Percentiles rank a stretch among this genome's conserved stretches.
Evolutionary conservation across 2,888 invertebrate species (phyloP).

Genomic region (Leucophenga montana): DNA sequence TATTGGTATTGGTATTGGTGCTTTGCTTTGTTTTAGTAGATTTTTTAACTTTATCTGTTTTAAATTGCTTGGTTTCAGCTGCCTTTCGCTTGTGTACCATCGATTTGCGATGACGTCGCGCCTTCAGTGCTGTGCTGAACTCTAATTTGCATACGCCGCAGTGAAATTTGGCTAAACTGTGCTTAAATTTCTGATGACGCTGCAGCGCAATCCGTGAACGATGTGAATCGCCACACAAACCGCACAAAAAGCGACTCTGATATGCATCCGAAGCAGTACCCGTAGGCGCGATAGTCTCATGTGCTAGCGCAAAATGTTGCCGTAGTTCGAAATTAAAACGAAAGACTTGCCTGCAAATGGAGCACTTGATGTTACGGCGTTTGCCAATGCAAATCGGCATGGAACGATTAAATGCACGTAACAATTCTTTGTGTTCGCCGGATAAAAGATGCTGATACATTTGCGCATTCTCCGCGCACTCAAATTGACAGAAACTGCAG

Average conservation of each 20-base stretch:
- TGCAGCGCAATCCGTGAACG: slow-evolving; percentile 80
- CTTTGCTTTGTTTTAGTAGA: background rate
- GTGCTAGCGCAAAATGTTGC: slow-evolving; percentile 73
- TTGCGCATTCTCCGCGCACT: slow-evolving; percentile 77
- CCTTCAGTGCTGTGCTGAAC: slow-evolving; percentile 78
- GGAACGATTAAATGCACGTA: slow-evolving; percentile 84
- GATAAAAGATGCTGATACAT: slow-evolving; percentile 82
- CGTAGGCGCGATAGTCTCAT: slow-evolving; percentile 75
- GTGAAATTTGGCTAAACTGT: slow-evolving; percentile 77
- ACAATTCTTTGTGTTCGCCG: slow-evolving; percentile 81
- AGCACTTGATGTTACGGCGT: slow-evolving; percentile 78
- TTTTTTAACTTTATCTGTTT: background rate
- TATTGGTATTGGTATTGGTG: background rate
- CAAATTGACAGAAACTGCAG: slow-evolving; percentile 84
- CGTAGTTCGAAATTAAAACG: slow-evolving; percentile 84
- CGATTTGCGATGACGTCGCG: slow-evolving; percentile 79
- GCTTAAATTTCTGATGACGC: slow-evolving; percentile 78
- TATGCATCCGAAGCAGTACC: slow-evolving; percentile 79
- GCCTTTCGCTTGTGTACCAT: slow-evolving; percentile 79
- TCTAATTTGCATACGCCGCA: slow-evolving; percentile 81
- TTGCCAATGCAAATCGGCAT: slow-evolving; percentile 86
- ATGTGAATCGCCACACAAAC: slow-evolving; percentile 76
- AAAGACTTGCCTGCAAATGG: slow-evolving; percentile 80
- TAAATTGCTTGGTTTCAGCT: slow-evolving; percentile 56
- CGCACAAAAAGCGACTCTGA: slow-evolving; percentile 79